Conservation (phyloP, 2,888 invertebrate genomes). For the Ophioninae sp. region DNA sequence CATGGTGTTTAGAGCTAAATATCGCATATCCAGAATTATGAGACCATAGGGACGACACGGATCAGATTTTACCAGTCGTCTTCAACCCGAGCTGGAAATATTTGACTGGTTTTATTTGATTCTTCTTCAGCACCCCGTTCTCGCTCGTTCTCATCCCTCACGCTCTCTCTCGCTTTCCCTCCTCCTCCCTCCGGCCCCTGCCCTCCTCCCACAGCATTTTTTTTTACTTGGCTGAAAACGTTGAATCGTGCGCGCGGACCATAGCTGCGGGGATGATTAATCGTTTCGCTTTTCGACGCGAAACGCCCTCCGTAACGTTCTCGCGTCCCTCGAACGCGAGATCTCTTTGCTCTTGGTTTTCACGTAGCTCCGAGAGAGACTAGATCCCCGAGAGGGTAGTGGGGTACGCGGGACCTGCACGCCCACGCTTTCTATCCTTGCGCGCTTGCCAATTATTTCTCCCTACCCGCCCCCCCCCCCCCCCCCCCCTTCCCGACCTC, state of each 20-base stretch:
- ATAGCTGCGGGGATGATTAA: slow-evolving; percentile 65
- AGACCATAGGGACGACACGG: slow-evolving; percentile 13
- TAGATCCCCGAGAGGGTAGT: slow-evolving; percentile 21
- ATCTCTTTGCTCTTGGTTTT: slow-evolving; percentile 28
- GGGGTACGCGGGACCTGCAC: slow-evolving; percentile 43
- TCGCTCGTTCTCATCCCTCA: neutral
- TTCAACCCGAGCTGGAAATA: slow-evolving; percentile 24
- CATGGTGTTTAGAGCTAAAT: neutral
- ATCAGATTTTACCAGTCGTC: slow-evolving; percentile 29
- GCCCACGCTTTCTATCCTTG: slow-evolving; percentile 42
- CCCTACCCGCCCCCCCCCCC: slow-evolving; percentile 24
- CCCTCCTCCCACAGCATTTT: neutral
- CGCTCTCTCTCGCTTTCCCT: neutral
- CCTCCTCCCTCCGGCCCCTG: slow-evolving; percentile 7
- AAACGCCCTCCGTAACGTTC: slow-evolving; percentile 55
- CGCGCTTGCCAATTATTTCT: slow-evolving; percentile 58
- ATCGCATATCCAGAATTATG: neutral
- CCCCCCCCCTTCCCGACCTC: neutral
- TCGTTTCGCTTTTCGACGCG: slow-evolving; percentile 67
- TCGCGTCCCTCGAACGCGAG: slow-evolving; percentile 18
- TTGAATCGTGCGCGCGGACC: slow-evolving; percentile 47
- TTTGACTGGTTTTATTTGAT: slow-evolving; percentile 14
- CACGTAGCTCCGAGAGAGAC: slow-evolving; percentile 25
- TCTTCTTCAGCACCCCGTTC: slow-evolving; percentile 17
- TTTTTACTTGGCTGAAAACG: slow-evolving; percentile 27